Evolutionary conservation across 35 echinoderm and acorn worm species (phyloP).

Genomic region (Amphiura filiformis): DNA sequence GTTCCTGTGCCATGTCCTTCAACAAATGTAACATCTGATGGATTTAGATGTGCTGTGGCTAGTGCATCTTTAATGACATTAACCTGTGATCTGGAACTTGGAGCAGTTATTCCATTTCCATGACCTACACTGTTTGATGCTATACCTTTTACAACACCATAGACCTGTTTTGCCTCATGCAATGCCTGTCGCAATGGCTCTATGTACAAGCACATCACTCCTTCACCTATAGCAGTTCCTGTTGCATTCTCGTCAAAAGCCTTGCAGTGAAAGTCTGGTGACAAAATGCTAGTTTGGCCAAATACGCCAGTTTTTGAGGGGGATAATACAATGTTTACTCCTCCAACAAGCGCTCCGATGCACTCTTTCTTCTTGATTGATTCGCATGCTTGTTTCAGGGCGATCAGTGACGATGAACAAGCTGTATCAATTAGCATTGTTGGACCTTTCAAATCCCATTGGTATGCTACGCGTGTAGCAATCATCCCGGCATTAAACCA

Average conservation of each 20-base stretch:
- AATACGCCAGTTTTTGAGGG: background rate
- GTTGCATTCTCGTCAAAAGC: background rate
- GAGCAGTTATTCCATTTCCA: slow-evolving; percentile 6
- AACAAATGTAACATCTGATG: slow-evolving; percentile 19
- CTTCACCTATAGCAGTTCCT: slow-evolving; percentile 15
- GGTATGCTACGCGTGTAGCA: slow-evolving; percentile 1
- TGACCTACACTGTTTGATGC: background rate
- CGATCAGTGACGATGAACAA: background rate
- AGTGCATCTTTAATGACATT: background rate
- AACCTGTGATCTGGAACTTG: slow-evolving; percentile 12
- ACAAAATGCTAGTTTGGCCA: background rate
- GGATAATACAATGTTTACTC: background rate
- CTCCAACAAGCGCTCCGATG: background rate
- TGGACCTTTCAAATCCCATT: background rate
- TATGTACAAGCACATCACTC: background rate
- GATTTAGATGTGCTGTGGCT: background rate
- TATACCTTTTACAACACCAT: slow-evolving; percentile 17
- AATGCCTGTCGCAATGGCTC: background rate
- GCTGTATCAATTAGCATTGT: background rate
- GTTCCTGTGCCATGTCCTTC: slow-evolving; percentile 5
- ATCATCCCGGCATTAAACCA: slow-evolving; percentile 11
- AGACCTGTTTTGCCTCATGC: background rate
- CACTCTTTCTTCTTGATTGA: background rate
- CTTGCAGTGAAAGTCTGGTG: background rate
- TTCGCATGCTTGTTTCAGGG: background rate